Percentiles rank a stretch among this genome's conserved stretches.
phyloP scores from a whole-genome alignment of 1,140 invertebrate species.

The Dysdera silvatica region DNA sequence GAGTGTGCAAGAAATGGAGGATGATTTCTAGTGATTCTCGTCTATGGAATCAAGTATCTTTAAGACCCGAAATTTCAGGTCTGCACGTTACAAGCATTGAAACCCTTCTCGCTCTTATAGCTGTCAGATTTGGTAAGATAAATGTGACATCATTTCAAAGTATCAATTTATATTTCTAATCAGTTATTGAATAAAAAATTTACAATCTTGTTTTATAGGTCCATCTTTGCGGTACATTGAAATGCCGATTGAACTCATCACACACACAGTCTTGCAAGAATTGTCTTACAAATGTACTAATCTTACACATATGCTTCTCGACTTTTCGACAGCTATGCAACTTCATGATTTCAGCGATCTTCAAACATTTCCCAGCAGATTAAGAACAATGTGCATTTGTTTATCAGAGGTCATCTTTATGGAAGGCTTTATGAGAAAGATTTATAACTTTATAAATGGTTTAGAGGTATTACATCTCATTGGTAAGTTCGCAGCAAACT shows the following conservation, averaged over 20 bases:
- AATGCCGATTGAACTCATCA: constrained; percentile 94
- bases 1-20: constrained; percentile 86
- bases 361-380: constrained; percentile 95
- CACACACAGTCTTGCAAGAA: constrained; percentile 94
- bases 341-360: constrained; percentile 98
- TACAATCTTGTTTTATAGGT: constrained; percentile 47
- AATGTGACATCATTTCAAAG: neutral
- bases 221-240: constrained; percentile 89
- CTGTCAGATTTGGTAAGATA: constrained; percentile 38
- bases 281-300: constrained; percentile 94
- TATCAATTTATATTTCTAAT: neutral
- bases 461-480: constrained; percentile 97
- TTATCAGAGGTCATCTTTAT: constrained; percentile 99
- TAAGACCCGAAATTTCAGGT: constrained; percentile 94
- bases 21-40: constrained; percentile 87
- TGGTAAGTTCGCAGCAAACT: constrained; percentile 52
- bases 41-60: constrained; percentile 91
- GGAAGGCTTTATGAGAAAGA: constrained; percentile 99
- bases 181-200: constrained; percentile 2
- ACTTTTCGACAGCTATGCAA: constrained; percentile 98
- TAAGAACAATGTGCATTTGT: constrained; percentile 93
- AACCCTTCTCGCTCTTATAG: constrained; percentile 69
- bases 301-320: constrained; percentile 92
- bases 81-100: constrained; percentile 78
- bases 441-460: constrained; percentile 99